A percentile compares a stretch with the other conserved stretches of the same genome.
Conservation (phyloP, 2,113 vertebrate genomes). For the Nesospiza acunhae region DNA sequence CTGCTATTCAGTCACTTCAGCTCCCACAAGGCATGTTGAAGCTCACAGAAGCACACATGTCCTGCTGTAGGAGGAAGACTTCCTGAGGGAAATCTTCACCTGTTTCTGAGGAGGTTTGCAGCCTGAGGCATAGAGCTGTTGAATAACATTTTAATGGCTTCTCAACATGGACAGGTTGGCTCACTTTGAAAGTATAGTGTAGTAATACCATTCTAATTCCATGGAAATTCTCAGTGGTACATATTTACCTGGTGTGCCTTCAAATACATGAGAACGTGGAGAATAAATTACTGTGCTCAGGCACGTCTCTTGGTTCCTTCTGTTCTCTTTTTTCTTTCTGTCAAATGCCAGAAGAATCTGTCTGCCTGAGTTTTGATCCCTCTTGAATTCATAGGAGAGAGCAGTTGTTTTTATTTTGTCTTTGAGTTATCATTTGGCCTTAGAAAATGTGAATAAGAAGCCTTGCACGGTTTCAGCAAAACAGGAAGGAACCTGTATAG, state of each 20-base stretch:
- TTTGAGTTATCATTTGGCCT: background rate
- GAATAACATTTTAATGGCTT: background rate
- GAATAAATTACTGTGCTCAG: background rate
- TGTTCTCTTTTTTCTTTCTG: background rate
- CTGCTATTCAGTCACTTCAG: background rate
- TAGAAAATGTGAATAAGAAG: background rate
- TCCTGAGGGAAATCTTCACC: slow-evolving; percentile 9
- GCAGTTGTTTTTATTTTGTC: background rate
- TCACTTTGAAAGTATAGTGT: background rate
- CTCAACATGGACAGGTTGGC: background rate
- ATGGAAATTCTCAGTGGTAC: background rate
- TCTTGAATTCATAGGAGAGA: background rate
- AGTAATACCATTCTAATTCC: background rate
- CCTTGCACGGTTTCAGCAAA: background rate
- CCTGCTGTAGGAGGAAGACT: background rate
- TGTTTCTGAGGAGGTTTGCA: background rate
- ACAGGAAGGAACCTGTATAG: background rate
- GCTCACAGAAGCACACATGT: background rate
- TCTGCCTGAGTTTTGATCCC: background rate
- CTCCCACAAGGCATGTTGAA: background rate
- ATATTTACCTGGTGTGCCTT: slow-evolving; percentile 1
- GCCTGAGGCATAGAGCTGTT: slow-evolving; percentile 20
- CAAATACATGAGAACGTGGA: background rate
- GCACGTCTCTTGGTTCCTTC: background rate
- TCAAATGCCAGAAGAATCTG: background rate